phyloP scores from a whole-genome alignment of 1,140 invertebrate genomes.

The Cydia fagiglandana region DNA sequence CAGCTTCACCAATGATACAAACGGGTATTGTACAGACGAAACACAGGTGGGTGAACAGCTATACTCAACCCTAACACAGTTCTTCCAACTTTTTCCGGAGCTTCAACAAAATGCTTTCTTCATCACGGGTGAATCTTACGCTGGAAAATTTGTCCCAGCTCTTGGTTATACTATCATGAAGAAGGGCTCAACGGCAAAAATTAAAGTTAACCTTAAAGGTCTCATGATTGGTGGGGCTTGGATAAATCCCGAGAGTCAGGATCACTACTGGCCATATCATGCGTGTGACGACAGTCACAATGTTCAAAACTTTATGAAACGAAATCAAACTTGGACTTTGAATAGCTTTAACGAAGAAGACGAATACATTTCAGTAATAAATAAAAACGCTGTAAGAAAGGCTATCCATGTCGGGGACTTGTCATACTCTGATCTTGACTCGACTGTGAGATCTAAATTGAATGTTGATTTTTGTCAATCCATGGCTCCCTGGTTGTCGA shows the following conservation, averaged over 20 bases:
- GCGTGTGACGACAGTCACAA: background rate
- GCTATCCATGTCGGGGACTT: background rate
- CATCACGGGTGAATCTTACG: conserved; percentile 4
- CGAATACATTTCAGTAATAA: background rate
- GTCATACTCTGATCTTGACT: background rate
- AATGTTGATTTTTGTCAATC: background rate
- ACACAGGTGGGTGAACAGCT: conserved; percentile 81
- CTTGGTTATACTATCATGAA: background rate
- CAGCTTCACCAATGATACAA: conserved; percentile 81
- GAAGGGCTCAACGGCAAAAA: background rate
- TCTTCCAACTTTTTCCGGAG: conserved; percentile 84
- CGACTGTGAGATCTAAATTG: background rate
- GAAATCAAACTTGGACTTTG: no score
- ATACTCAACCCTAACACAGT: conserved; percentile 63
- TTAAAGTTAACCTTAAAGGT: background rate
- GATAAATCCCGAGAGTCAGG: background rate
- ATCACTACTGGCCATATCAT: no score
- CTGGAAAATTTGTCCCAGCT: background rate
- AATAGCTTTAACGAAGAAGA: background rate
- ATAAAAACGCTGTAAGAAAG: background rate
- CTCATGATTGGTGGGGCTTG: background rate
- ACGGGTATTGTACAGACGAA: conserved; percentile 81
- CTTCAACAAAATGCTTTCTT: conserved; percentile 79
- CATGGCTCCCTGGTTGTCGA: background rate
- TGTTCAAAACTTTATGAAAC: background rate